Conservation (phyloP, 2,113 vertebrate species). For the Gallinago media region DNA sequence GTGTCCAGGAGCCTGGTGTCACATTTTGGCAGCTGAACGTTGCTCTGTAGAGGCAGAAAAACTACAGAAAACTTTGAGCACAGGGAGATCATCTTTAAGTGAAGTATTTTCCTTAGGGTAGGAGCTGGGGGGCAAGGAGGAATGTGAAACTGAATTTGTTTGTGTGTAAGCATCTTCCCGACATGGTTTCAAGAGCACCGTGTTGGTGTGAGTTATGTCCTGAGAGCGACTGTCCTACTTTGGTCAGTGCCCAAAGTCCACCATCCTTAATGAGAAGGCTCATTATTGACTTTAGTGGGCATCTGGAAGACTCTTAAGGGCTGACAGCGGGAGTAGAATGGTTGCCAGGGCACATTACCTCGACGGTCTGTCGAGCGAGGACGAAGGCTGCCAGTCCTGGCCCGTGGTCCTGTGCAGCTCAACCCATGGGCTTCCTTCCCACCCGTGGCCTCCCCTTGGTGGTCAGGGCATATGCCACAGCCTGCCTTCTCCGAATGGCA, state of each 20-base stretch:
- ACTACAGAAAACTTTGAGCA: not conserved
- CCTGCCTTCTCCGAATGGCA: not conserved
- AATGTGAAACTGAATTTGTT: not conserved
- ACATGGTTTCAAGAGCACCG: fast-evolving
- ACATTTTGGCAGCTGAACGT: not conserved
- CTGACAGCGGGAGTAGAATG: not conserved
- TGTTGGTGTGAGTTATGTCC: not conserved
- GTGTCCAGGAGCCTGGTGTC: not conserved
- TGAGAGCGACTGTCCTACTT: not conserved
- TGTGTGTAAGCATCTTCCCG: fast-evolving
- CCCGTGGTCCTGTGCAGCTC: not conserved
- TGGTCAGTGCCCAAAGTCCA: not conserved
- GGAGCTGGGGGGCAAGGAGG: not conserved
- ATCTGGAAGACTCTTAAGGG: not conserved
- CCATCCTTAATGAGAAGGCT: not conserved
- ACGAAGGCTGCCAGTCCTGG: not conserved
- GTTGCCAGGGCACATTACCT: not conserved
- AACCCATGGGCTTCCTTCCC: not conserved
- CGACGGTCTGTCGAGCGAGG: not conserved
- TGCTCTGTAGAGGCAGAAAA: not conserved
- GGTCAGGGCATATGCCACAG: fast-evolving
- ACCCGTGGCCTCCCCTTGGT: fast-evolving
- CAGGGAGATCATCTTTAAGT: not conserved
- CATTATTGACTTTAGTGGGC: not conserved
- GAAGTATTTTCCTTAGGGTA: not conserved